Evolutionary conservation across 2,888 invertebrate species (phyloP), one percentile per base, ranked within the genome.

Genomic region (Tachina lurida): DNA sequence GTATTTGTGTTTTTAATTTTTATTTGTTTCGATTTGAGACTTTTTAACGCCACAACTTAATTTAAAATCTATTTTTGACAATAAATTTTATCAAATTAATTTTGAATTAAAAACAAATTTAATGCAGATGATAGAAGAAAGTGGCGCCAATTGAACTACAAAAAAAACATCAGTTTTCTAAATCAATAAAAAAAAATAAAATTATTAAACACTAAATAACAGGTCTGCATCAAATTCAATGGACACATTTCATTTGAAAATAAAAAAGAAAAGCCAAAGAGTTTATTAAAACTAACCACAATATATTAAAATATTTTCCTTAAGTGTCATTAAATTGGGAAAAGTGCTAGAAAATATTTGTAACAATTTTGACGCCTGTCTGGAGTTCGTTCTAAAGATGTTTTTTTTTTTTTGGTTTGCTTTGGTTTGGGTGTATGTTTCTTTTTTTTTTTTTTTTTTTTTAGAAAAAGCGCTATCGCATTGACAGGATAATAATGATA

Each of bases 401-500:
- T 58, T 58, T 58, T 47, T n/a, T 4, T 41, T 31, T 31, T 31
- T 31, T 31, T 31, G 31, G 4, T 31, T 31, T 31, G 31, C 3
- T 3, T 31, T 31, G 31, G 31, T 31, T 31, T 2, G 31, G 31
- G 19, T 10, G 58, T n/a, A 31, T 31, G 45, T 52, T 31, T 60
- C 13, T 22, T 75, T 17, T 45, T 41, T 75, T 76, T 52, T 31
- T 60, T 17, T 22, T 75, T 17, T 45, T 41, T 75, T 76, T 76
- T 75, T 43, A 47, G 79, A 13, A 54, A 65, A 79, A 75, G 75
- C 75, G 75, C 82, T 88, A 87, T 86, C 85, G 62, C 70, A 79
- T 78, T 83, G 84, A 86, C 86, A 86, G 87, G 87, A 88, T 87
- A 87, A 87, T 86, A 73, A 82, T 75, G 81, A 88, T 87, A 88